Percentiles rank a stretch among this genome's conserved stretches.
These are phyloP conservation scores for Ciconia stormi DNA, from an alignment of 2,113 vertebrate species.

Conservation along the genomic window DNA sequence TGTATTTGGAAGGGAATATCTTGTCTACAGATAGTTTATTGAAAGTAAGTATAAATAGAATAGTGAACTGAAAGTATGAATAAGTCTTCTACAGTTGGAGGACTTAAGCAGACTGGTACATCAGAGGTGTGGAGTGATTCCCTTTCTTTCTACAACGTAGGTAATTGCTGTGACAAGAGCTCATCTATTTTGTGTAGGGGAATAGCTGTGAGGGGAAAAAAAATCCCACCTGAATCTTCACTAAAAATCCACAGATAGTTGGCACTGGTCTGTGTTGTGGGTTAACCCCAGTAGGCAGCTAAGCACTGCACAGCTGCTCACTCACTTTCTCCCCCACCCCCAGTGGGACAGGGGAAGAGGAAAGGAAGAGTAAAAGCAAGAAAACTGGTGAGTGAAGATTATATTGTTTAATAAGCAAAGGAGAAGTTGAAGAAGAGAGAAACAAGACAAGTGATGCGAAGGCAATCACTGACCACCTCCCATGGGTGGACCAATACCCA, in stretches of 20 bases:
- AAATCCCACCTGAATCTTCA: neutral
- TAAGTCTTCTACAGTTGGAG: neutral
- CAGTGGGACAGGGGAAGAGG: neutral
- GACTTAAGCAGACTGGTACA: neutral
- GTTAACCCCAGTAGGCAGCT: neutral
- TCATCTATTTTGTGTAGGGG: neutral
- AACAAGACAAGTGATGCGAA: neutral
- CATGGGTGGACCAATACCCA: neutral
- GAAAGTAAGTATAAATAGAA: neutral
- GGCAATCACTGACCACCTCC: rapidly evolving
- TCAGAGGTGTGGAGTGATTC: neutral
- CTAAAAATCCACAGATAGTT: neutral
- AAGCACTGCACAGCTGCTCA: neutral
- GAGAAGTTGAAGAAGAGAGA: neutral
- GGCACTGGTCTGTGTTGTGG: neutral
- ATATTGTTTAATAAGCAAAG: neutral
- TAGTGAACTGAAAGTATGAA: neutral
- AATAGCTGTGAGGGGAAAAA: neutral
- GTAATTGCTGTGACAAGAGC: neutral
- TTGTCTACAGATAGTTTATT: neutral
- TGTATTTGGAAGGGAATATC: neutral
- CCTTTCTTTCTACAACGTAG: neutral
- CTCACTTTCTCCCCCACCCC: neutral
- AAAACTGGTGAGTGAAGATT: neutral
- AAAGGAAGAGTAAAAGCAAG: neutral